Conservation (phyloP, 2,113 vertebrate genomes). For the Melanocharis versteri region DNA sequence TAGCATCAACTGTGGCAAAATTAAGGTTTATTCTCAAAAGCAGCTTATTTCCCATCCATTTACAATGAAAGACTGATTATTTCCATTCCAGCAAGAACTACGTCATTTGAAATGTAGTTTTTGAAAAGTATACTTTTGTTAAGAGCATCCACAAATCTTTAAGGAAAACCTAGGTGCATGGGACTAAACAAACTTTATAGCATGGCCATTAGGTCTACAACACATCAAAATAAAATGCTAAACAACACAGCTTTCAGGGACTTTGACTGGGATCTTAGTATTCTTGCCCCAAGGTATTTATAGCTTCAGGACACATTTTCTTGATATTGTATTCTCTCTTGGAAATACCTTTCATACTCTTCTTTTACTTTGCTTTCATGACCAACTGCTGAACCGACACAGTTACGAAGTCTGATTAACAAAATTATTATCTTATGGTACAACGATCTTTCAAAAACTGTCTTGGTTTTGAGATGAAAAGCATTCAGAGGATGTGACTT, state of each 20-base stretch:
- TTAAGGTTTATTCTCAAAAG: slow-evolving; percentile 4
- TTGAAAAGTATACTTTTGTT: neutral
- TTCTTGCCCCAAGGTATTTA: neutral
- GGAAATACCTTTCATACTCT: neutral
- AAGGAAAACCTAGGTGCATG: neutral
- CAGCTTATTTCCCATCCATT: neutral
- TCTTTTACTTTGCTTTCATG: neutral
- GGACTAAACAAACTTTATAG: neutral
- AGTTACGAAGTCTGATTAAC: neutral
- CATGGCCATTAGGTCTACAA: neutral
- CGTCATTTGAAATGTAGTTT: neutral
- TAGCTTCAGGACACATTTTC: neutral
- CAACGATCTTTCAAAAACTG: neutral
- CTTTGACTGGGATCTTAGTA: neutral
- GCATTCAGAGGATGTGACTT: neutral
- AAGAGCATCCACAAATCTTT: neutral
- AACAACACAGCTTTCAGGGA: neutral
- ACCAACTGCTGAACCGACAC: neutral
- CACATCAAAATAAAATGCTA: neutral
- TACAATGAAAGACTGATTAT: neutral
- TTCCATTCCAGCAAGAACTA: neutral
- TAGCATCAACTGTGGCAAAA: neutral
- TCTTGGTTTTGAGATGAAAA: neutral
- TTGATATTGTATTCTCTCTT: neutral
- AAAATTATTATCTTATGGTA: neutral